phyloP scores from a whole-genome alignment of 2,113 vertebrate species.

The Neoarius graeffei region DNA sequence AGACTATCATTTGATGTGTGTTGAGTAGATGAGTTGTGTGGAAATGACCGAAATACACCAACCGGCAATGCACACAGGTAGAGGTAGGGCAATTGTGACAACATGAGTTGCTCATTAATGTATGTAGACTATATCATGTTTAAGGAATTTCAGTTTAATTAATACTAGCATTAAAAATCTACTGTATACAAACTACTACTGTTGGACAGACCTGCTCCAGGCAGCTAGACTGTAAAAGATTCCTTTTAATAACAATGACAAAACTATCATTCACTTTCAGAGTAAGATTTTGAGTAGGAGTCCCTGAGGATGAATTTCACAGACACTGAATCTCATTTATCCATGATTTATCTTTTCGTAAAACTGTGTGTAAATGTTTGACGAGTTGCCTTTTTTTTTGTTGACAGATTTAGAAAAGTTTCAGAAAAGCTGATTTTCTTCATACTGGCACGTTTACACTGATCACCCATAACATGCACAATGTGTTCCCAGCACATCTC shows the following conservation, averaged over 20 bases:
- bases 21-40: not conserved
- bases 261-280: not conserved
- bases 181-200: not conserved
- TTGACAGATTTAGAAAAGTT: not conserved
- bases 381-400: too few relatives aligned
- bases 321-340: not conserved
- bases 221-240: not conserved
- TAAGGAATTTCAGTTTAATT: not conserved
- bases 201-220: not conserved
- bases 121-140: not conserved
- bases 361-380: not conserved
- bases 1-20: not conserved
- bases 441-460: too few relatives aligned
- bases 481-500: not conserved
- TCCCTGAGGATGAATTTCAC: not conserved
- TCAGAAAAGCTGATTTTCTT: not conserved
- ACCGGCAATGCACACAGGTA: too few relatives aligned
- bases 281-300: not conserved
- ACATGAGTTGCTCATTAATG: not conserved
- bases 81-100: too few relatives aligned
- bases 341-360: not conserved
- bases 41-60: not conserved
- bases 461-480: not conserved
- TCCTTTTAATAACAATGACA: constrained; percentile 13
- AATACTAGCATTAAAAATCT: not conserved